A percentile compares a stretch with the other conserved stretches of the same genome.
phyloP scores from a whole-genome alignment of 2,113 vertebrate species.

The Apaloderma vittatum region DNA sequence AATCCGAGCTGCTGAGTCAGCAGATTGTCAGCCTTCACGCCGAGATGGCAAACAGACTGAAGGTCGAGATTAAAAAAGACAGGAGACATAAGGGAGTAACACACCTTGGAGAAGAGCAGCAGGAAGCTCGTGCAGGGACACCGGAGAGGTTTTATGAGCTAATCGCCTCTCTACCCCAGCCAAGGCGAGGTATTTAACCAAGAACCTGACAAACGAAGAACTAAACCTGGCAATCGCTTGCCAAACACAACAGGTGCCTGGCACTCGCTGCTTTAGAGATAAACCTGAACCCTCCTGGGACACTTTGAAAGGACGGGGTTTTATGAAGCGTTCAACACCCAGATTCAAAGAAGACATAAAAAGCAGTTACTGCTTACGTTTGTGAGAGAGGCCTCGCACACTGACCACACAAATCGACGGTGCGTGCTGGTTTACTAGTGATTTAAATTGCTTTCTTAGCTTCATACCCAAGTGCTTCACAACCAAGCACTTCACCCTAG shows the following conservation, averaged over 20 bases:
- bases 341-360: background rate
- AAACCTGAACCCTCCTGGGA: background rate
- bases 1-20: background rate
- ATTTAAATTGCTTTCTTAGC: background rate
- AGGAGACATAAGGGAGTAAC: background rate
- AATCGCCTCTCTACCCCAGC: background rate
- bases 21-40: background rate
- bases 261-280: background rate
- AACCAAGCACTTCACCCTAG: background rate
- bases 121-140: background rate
- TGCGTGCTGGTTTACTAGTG: background rate
- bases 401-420: background rate
- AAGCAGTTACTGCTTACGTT: background rate
- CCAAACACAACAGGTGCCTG: background rate
- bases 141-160: background rate
- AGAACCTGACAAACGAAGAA: background rate
- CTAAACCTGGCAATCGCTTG: background rate
- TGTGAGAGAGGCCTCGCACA: background rate
- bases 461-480: background rate
- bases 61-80: slow-evolving; percentile 19
- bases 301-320: background rate
- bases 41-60: slow-evolving; percentile 33
- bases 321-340: background rate
- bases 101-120: background rate
- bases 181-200: background rate